These are phyloP conservation scores for Synanthedon myopaeformis DNA, from an alignment of 2,888 invertebrate genomes.

Conservation along the genomic window DNA sequence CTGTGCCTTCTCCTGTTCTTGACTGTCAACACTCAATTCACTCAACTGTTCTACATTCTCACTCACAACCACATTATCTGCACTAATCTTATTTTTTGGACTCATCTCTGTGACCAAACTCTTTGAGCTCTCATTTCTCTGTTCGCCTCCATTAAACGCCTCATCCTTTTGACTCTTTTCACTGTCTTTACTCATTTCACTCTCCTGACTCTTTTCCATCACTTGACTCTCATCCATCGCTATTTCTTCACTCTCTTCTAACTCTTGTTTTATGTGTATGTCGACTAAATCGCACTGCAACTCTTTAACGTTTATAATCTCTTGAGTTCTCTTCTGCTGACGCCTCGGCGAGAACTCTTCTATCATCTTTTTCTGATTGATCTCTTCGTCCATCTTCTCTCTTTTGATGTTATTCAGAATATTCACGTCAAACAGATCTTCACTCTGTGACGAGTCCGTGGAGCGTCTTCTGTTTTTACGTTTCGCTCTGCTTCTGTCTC, in stretches of 20 bases:
- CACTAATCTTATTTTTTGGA: no score
- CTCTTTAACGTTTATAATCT: conserved; percentile 60
- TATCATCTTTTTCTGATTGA: conserved; percentile 18
- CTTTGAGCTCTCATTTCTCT: conserved; percentile 14
- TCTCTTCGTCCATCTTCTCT: conserved; percentile 52
- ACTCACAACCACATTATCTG: no score
- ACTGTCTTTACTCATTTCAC: not conserved
- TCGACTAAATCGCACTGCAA: conserved; percentile 58
- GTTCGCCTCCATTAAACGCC: not conserved
- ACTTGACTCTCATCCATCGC: conserved; percentile 2
- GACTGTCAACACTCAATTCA: conserved; percentile 3
- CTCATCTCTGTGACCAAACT: no score
- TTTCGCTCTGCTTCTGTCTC: conserved; percentile 13
- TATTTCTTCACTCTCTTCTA: conserved; percentile 14
- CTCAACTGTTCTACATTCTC: no score
- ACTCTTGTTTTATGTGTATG: conserved; percentile 47
- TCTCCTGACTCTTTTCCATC: not conserved
- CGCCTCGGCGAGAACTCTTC: conserved; percentile 40
- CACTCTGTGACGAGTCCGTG: conserved; percentile 33
- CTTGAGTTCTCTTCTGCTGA: conserved; percentile 16
- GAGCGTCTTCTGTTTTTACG: conserved; percentile 33
- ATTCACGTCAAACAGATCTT: conserved; percentile 51
- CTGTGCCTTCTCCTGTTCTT: not conserved
- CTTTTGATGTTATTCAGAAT: conserved; percentile 59
- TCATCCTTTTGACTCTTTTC: not conserved